These are phyloP conservation scores for Germaria angustata DNA, from an alignment of 2,888 invertebrate species.

Conservation along the genomic window DNA sequence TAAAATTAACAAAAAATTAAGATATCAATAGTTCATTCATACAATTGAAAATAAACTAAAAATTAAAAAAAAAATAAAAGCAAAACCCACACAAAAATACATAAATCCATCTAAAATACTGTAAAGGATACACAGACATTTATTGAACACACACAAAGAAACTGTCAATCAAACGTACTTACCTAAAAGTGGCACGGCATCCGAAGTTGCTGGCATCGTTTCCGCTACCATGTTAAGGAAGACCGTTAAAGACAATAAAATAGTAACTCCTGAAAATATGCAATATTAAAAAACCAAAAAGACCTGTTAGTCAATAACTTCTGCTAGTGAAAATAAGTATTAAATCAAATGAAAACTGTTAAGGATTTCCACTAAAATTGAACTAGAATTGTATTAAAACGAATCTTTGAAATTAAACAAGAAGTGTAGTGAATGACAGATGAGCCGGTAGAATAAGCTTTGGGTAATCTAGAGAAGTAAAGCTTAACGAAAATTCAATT, in stretches of 20 bases:
- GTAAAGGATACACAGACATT: constrained; percentile 36
- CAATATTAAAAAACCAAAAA: too few relatives aligned
- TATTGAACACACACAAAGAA: constrained; percentile 65
- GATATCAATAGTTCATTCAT: too few relatives aligned
- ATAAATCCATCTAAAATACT: constrained; percentile 50
- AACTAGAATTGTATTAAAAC: too few relatives aligned
- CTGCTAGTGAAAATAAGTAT: too few relatives aligned
- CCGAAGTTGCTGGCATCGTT: constrained; percentile 98
- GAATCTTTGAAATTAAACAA: too few relatives aligned
- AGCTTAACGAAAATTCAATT: too few relatives aligned
- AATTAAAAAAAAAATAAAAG: background rate
- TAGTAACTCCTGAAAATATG: constrained; percentile 90
- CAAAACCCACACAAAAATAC: constrained; percentile 47
- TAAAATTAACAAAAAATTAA: background rate
- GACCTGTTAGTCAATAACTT: too few relatives aligned
- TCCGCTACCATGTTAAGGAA: constrained; percentile 99
- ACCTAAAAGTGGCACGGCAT: constrained; percentile 93
- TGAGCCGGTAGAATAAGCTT: too few relatives aligned
- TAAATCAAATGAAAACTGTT: too few relatives aligned
- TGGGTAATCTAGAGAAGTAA: too few relatives aligned
- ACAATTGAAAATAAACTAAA: constrained; percentile 5
- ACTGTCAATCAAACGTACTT: constrained; percentile 73
- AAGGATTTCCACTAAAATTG: too few relatives aligned
- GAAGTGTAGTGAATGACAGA: too few relatives aligned
- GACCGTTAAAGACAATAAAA: constrained; percentile 97